phyloP scores from a whole-genome alignment of 2,113 vertebrate species.

The Anas platyrhynchos region DNA sequence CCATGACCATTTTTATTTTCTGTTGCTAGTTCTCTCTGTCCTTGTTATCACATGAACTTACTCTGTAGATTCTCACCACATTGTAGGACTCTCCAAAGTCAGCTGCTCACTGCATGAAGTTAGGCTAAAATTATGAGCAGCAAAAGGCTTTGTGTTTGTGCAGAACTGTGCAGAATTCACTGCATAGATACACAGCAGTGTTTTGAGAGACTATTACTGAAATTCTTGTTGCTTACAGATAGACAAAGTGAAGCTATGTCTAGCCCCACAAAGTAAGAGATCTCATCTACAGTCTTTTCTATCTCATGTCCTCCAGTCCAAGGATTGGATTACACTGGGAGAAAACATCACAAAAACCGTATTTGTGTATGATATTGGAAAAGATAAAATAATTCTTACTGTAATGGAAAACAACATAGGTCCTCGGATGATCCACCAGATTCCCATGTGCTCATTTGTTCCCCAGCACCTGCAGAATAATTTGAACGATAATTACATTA shows the following conservation, averaged over 20 bases:
- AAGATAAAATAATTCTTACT: slow-evolving; percentile 77
- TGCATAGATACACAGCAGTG: not conserved
- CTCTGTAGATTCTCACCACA: not conserved
- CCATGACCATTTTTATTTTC: not conserved
- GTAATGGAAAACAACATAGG: slow-evolving; percentile 87
- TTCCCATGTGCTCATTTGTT: slow-evolving; percentile 79
- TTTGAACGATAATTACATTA: not conserved
- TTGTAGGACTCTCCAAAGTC: not conserved
- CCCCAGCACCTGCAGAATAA: slow-evolving; percentile 87
- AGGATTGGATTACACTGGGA: not conserved
- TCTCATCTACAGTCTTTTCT: not conserved
- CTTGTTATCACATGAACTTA: not conserved
- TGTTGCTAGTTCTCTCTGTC: not conserved
- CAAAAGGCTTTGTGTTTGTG: not conserved
- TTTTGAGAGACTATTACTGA: not conserved
- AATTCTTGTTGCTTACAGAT: not conserved
- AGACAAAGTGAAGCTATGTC: not conserved
- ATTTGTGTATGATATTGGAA: not conserved
- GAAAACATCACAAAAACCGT: not conserved
- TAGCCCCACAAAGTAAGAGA: not conserved
- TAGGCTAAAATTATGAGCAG: not conserved
- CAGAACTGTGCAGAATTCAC: not conserved
- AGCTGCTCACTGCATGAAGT: not conserved
- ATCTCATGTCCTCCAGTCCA: not conserved
- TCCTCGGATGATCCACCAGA: slow-evolving; percentile 96